Evolutionary conservation across 2,888 invertebrate species (phyloP).

Genomic region (Steinernema hermaphroditum): DNA sequence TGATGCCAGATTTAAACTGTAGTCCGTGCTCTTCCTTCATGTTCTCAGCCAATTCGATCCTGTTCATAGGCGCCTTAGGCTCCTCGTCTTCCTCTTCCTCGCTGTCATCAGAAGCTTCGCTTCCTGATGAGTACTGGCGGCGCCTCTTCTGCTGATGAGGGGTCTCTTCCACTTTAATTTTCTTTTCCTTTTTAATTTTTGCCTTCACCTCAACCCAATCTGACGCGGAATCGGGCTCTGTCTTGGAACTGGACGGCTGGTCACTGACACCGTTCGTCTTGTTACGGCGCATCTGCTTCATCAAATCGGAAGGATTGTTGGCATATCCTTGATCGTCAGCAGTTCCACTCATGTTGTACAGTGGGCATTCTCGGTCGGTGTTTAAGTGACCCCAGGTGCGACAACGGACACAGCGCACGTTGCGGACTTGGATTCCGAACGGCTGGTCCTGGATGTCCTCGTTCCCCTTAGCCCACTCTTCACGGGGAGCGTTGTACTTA

Average conservation of each 20-base stretch:
- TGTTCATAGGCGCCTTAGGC: conserved; percentile 42
- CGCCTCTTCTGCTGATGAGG: not conserved
- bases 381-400: conserved; percentile 99
- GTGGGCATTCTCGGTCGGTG: conserved; percentile 91
- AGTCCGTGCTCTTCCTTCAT: conserved; percentile 66
- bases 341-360: conserved; percentile 73
- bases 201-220: conserved; percentile 30
- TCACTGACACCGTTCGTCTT: conserved; percentile 23
- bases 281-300: conserved; percentile 51
- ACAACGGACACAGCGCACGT: conserved; percentile 97
- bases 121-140: conserved; percentile 32
- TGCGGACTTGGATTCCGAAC: conserved; percentile 76
- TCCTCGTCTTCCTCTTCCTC: conserved; percentile 50
- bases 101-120: conserved; percentile 31
- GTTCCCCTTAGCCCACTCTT: conserved; percentile 94
- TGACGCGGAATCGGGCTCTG: not conserved
- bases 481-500: conserved; percentile 96
- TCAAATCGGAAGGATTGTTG: conserved; percentile 64
- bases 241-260: conserved; percentile 29
- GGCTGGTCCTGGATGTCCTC: conserved; percentile 41
- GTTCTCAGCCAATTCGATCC: conserved; percentile 53
- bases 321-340: conserved; percentile 64
- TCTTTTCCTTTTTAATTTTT: conserved; percentile 31
- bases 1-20: conserved; percentile 47
- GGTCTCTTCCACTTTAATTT: conserved; percentile 28